phyloP scores from a whole-genome alignment of 2,113 vertebrate genomes.

The Poicephalus meyeri region DNA sequence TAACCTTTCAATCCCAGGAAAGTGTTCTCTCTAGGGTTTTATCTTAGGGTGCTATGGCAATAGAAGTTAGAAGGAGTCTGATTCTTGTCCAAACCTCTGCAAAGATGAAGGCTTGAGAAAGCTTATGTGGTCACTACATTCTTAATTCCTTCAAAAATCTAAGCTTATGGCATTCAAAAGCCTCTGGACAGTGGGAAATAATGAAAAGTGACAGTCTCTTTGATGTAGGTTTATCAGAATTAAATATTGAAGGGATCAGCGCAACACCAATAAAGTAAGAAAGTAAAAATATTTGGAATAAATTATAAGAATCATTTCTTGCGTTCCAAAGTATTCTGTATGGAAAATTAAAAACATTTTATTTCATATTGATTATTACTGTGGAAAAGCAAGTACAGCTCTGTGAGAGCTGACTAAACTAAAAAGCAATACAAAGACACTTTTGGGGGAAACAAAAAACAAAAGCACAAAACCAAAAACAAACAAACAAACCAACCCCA shows the following conservation, averaged over 20 bases:
- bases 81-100: background rate
- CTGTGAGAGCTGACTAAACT: background rate
- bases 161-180: background rate
- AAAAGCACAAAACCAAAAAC: background rate
- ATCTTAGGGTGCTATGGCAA: background rate
- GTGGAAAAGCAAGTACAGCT: background rate
- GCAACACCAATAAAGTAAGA: background rate
- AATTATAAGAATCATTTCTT: background rate
- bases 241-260: background rate
- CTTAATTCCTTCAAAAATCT: background rate
- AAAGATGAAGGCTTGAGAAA: background rate
- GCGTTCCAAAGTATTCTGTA: background rate
- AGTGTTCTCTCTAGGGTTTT: background rate
- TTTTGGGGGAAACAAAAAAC: background rate
- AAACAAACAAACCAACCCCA: background rate
- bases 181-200: background rate
- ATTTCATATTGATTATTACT: background rate
- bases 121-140: background rate
- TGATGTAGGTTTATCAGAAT: background rate
- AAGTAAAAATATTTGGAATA: background rate
- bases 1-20: background rate
- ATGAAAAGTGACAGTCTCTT: background rate
- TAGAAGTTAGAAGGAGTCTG: background rate
- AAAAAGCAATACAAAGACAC: background rate
- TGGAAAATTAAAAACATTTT: background rate